Evolutionary conservation across 2,888 invertebrate genomes (phyloP).

Genomic region (Polietes domitor): DNA sequence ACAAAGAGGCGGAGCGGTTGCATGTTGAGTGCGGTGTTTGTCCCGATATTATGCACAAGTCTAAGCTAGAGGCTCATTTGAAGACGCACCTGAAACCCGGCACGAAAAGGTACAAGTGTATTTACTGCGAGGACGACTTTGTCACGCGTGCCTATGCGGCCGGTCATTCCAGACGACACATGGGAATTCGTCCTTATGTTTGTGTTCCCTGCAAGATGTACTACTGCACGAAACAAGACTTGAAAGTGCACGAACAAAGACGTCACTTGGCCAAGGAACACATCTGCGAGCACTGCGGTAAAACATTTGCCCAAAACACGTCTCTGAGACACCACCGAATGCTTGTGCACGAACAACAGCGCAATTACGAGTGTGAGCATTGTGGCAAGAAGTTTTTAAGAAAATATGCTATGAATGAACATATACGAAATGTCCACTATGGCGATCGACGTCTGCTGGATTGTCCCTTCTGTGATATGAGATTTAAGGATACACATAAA

Average conservation of each 20-base stretch:
- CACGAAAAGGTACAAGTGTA: conserved; percentile 58
- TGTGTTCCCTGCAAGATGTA: conserved; percentile 65
- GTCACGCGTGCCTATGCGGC: conserved; percentile 62
- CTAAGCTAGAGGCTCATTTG: conserved; percentile 59
- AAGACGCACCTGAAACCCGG: conserved; percentile 58
- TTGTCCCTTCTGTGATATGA: conserved; percentile 64
- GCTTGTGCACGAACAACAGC: conserved; percentile 60
- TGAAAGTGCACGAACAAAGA: conserved; percentile 61
- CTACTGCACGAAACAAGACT: conserved; percentile 64
- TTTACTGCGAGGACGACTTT: conserved; percentile 65
- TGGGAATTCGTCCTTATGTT: conserved; percentile 64
- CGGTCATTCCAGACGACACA: conserved; percentile 62
- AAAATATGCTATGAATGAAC: conserved; percentile 64
- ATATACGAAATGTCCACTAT: conserved; percentile 63
- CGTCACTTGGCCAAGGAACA: conserved; percentile 64
- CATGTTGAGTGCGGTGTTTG: conserved; percentile 64
- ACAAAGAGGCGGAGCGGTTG: conserved; percentile 57
- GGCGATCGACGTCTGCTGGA: conserved; percentile 58
- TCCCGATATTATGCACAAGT: conserved; percentile 63
- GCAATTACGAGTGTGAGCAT: conserved; percentile 60
- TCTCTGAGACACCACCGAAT: conserved; percentile 56
- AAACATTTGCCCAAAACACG: conserved; percentile 65
- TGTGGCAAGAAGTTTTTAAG: conserved; percentile 62
- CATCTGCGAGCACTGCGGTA: conserved; percentile 63
- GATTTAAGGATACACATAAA: conserved; percentile 64